Conservation (phyloP, 1,140 invertebrate species). For the Centruroides sculpturatus region DNA sequence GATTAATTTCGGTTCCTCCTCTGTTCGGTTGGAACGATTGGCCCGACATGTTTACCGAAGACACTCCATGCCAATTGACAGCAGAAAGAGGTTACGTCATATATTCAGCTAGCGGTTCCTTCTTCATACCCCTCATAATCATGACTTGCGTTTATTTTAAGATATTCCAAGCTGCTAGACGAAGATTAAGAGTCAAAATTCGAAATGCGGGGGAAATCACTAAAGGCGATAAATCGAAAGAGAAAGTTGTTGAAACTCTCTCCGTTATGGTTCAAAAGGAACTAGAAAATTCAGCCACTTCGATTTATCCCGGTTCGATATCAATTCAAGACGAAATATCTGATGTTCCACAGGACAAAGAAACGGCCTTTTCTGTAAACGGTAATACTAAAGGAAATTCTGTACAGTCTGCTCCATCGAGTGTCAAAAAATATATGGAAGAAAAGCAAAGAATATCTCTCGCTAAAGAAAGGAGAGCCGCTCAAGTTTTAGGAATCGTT, state of each 20-base stretch:
- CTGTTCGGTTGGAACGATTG: constrained; percentile 95
- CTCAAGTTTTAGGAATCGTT: constrained; percentile 79
- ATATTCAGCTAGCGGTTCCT: constrained; percentile 87
- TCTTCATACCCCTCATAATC: constrained; percentile 85
- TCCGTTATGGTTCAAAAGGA: no score
- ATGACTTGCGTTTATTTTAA: constrained; percentile 93
- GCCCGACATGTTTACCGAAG: constrained; percentile 60
- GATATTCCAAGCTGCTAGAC: constrained; percentile 78
- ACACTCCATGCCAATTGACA: constrained; percentile 40
- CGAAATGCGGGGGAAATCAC: no score
- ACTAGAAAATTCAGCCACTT: no score
- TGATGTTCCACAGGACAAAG: not conserved
- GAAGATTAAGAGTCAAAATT: constrained; percentile 32
- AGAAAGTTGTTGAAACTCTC: no score
- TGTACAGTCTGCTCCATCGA: not conserved
- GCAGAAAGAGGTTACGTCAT: constrained; percentile 73
- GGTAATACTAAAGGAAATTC: not conserved
- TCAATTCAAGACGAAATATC: not conserved
- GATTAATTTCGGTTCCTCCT: constrained; percentile 87
- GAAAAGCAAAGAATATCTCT: constrained; percentile 84
- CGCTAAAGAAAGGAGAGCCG: constrained; percentile 79
- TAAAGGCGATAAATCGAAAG: no score
- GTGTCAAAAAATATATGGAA: constrained; percentile 77
- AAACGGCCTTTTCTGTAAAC: not conserved
- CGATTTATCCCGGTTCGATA: not conserved